These are phyloP conservation scores for Pherbina coryleti DNA, from an alignment of 2,888 invertebrate genomes.

Conservation along the genomic window DNA sequence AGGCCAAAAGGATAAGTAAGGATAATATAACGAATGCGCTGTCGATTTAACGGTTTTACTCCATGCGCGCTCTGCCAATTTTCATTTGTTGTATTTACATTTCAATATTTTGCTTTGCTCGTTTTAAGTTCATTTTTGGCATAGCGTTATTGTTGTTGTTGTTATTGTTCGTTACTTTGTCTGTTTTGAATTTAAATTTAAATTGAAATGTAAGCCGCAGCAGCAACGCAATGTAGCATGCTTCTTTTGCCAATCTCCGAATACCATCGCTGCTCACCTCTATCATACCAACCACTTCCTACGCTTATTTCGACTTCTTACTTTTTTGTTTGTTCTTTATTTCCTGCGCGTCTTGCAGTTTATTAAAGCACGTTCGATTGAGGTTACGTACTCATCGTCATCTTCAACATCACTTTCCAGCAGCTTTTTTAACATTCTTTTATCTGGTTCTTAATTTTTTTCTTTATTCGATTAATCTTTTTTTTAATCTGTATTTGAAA, in stretches of 20 bases:
- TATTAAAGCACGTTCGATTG: constrained; percentile 37
- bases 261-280: neutral
- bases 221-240: constrained; percentile 5
- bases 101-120: neutral
- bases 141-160: neutral
- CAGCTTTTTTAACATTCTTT: neutral
- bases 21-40: neutral
- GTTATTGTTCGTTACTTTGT: neutral
- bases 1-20: neutral
- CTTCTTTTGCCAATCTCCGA: neutral
- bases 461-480: neutral
- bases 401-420: neutral
- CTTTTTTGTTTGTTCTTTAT: neutral
- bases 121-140: neutral
- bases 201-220: constrained; percentile 41
- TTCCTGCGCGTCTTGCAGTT: neutral
- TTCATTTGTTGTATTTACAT: neutral
- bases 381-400: neutral
- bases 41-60: constrained; percentile 15
- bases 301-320: neutral
- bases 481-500: neutral
- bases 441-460: neutral
- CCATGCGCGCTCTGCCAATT: neutral
- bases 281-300: neutral
- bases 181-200: constrained; percentile 43